Conservation (phyloP, 2,797 vertebrate species). For the Myotis myotis region DNA sequence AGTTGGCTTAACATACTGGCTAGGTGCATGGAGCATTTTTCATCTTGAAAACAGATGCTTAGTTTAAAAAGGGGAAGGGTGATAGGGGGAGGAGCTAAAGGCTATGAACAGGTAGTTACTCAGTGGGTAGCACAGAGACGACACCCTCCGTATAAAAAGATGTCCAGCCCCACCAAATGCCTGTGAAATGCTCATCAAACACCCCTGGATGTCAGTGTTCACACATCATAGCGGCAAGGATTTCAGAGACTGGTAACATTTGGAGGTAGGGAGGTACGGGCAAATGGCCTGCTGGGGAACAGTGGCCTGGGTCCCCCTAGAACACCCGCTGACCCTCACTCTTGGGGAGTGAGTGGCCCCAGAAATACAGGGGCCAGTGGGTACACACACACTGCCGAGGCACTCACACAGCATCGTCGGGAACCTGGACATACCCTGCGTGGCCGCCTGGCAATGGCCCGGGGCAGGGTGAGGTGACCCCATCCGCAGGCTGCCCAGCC, state of each 20-base stretch:
- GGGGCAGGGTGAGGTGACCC: accelerated
- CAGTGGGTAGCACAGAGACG: not conserved
- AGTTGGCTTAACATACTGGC: not conserved
- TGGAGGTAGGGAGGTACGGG: too few species aligned
- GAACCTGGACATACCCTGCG: not conserved
- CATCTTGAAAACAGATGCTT: not conserved
- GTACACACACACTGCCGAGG: accelerated
- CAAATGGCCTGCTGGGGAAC: not conserved
- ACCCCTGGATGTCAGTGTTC: not conserved
- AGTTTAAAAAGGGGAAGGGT: not conserved
- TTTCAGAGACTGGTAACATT: not conserved
- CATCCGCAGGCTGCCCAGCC: not conserved
- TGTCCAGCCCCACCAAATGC: not conserved
- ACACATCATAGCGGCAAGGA: too few species aligned
- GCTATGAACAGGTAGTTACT: too few species aligned
- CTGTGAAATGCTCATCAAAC: not conserved
- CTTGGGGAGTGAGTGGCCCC: not conserved
- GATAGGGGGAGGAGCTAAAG: not conserved
- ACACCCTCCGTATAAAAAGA: not conserved
- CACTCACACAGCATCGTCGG: accelerated
- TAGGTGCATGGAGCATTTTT: not conserved
- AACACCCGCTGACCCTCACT: accelerated
- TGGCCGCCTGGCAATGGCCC: accelerated
- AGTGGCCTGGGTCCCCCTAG: accelerated
- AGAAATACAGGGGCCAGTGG: not conserved